These are phyloP conservation scores for Cyrtodaria siliqua DNA, from an alignment of 2,888 invertebrate species.

Conservation along the genomic window DNA sequence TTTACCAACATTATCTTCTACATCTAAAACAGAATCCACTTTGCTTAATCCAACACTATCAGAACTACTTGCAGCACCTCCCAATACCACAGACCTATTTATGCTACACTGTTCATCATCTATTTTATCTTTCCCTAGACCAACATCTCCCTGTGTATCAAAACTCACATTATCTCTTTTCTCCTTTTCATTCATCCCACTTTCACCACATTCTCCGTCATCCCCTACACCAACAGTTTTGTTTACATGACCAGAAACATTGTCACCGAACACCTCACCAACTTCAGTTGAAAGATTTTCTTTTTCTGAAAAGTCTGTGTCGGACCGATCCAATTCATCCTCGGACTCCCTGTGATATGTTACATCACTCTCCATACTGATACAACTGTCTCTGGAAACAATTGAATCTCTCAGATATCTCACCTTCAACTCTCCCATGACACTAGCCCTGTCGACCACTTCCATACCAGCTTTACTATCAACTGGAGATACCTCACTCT, in stretches of 20 bases:
- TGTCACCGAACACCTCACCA: neutral
- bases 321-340: constrained; percentile 31
- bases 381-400: constrained; percentile 25
- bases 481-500: constrained; percentile 29
- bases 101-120: too few relatives aligned
- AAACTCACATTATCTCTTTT: too few relatives aligned
- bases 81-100: too few relatives aligned
- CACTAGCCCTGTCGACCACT: neutral
- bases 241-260: neutral
- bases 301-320: neutral
- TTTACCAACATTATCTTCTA: neutral
- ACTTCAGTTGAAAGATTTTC: neutral
- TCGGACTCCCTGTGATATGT: constrained; percentile 63
- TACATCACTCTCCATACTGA: constrained; percentile 57
- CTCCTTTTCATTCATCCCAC: neutral
- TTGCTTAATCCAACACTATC: too few relatives aligned
- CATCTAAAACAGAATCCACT: constrained; percentile 1
- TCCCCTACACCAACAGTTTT: constrained; percentile 10
- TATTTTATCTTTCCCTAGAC: too few relatives aligned
- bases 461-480: neutral
- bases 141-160: too few relatives aligned
- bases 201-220: constrained; percentile 4
- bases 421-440: neutral
- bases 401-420: neutral
- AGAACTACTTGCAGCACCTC: too few relatives aligned